Conservation (phyloP, 2,113 vertebrate species). For the Sphyrna mokarran region DNA sequence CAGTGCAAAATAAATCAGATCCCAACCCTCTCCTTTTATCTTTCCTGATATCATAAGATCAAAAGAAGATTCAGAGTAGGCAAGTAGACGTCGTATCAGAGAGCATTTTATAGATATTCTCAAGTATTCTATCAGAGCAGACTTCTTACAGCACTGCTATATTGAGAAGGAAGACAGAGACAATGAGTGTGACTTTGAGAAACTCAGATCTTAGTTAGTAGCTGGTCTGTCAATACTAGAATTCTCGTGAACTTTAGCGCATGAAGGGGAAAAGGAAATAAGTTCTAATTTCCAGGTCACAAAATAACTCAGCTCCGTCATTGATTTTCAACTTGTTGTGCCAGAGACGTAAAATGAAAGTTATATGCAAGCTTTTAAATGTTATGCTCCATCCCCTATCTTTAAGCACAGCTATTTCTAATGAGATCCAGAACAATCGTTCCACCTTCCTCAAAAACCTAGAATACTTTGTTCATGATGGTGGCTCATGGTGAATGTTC, state of each 20-base stretch:
- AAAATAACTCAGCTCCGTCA: neutral
- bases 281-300: neutral
- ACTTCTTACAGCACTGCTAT: neutral
- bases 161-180: neutral
- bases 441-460: neutral
- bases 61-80: neutral
- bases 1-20: neutral
- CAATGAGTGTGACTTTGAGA: neutral
- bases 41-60: neutral
- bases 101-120: neutral
- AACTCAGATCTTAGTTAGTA: neutral
- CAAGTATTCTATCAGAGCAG: conserved; percentile 4
- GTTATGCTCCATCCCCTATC: neutral
- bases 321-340: neutral
- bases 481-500: neutral
- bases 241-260: no score
- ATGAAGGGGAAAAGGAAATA: neutral
- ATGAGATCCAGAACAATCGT: neutral
- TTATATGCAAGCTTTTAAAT: neutral
- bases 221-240: neutral
- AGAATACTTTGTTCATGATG: neutral
- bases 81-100: neutral
- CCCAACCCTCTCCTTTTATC: conserved; percentile 21
- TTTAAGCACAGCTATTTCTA: neutral
- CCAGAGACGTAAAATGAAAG: neutral